phyloP scores from a whole-genome alignment of 2,113 vertebrate species.

The Limanda limanda region DNA sequence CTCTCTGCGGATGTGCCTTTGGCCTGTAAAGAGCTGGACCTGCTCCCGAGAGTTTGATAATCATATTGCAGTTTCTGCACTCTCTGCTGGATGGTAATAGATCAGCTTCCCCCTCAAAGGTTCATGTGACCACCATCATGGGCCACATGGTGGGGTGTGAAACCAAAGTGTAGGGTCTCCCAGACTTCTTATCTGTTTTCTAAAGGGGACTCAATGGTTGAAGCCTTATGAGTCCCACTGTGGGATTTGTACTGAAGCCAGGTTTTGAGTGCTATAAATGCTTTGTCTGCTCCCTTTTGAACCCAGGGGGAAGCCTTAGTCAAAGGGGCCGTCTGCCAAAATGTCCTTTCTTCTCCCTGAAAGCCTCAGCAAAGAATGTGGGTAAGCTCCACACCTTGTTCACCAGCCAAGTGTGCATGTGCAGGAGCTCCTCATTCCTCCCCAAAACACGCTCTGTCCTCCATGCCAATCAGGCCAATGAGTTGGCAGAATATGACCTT shows the following conservation, averaged over 20 bases:
- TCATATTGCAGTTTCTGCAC: conserved; percentile 51
- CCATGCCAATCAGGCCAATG: conserved; percentile 70
- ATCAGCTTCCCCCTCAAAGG: conserved; percentile 50
- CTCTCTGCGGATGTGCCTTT: conserved; percentile 38
- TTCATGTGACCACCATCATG: conserved; percentile 53
- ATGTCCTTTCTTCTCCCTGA: conserved; percentile 69
- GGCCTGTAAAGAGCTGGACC: conserved; percentile 49
- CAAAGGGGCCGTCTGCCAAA: conserved; percentile 68
- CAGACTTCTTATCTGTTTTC: conserved; percentile 60
- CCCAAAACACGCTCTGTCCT: conserved; percentile 58
- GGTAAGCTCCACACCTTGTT: conserved; percentile 72
- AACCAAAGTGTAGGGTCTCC: conserved; percentile 50
- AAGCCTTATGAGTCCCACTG: conserved; percentile 58
- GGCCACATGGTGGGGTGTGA: conserved; percentile 51
- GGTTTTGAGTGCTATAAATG: conserved; percentile 68
- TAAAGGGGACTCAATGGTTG: conserved; percentile 54
- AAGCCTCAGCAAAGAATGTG: conserved; percentile 70
- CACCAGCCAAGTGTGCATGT: conserved; percentile 73
- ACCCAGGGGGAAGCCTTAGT: conserved; percentile 66
- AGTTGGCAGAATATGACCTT: conserved; percentile 72
- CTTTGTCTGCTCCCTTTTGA: conserved; percentile 73
- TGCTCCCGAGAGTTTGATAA: conserved; percentile 59
- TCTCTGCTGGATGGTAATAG: conserved; percentile 51
- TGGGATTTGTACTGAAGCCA: conserved; percentile 69
- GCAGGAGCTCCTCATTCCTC: conserved; percentile 69